Evolutionary conservation across 2,888 invertebrate genomes (phyloP), one percentile per base, ranked within the genome.

Genomic region (Miltochrista miniata): DNA sequence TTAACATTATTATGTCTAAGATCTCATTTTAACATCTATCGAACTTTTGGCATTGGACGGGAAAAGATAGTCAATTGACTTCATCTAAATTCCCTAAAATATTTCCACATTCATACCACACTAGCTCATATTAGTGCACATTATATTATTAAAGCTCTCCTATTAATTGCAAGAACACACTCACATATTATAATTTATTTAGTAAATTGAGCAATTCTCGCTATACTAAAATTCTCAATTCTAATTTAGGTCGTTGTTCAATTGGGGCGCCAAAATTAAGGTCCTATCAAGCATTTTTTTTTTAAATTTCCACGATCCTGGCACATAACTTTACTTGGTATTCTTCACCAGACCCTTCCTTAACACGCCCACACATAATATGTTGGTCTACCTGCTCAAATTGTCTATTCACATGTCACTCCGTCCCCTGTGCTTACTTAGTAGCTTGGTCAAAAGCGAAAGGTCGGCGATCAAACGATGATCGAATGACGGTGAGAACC

Each of bases 191-290:
- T 24, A 54, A 30, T 45, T 31, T 33, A 41, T 48, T 54, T 48
- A 56, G 45, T 56, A 63, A 69, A 62, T 67, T 67, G 70, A 67
- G 67, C 67, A 67, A 67, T 59, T 52, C 56, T 48, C 48, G 46
- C 56, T 61, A 54, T 12, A 50, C 49, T 59, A 54, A 59, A 64
- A 68, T 52, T 55, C 54, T 66, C 63, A 68, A 65, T 68, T 64
- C 50, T 51, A 61, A 54, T 68, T 61, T 42, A 48, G 51, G 47
- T 60, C 54, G 64, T 59, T 64, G 56, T 51, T 40, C 46, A 52
- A 60, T 64, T 64, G 68, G 61, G 61, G 61, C 50, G 43, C 31
- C 18, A 43, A 51, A n/a, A 33, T 43, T 30, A 42, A 39, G 18
- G 11, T 14, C 13, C 39, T 46, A 33, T 43, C 29, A 46, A 46